These are phyloP conservation scores for Cyaniris semiargus DNA, from an alignment of 2,888 invertebrate genomes.

Conservation along the genomic window DNA sequence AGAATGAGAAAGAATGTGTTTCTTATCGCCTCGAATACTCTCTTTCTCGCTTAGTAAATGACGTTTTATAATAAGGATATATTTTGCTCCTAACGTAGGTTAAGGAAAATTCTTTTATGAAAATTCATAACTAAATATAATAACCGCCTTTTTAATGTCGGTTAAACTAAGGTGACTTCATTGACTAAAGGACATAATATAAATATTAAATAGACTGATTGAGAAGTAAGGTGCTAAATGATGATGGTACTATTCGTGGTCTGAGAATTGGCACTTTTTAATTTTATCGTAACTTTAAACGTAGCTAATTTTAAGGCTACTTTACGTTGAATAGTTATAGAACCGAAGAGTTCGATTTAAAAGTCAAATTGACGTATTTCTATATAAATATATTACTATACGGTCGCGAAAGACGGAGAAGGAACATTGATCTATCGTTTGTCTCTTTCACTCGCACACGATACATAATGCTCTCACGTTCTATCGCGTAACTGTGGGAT, in stretches of 20 bases:
- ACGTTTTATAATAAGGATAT: background rate
- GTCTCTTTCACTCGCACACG: background rate
- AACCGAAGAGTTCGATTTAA: background rate
- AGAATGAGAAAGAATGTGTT: background rate
- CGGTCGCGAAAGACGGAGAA: background rate
- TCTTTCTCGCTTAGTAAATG: background rate
- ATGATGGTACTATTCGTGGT: background rate
- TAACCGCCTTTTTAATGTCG: no score
- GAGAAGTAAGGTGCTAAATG: conserved; percentile 41
- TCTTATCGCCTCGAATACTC: background rate
- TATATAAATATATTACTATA: background rate
- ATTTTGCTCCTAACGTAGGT: background rate
- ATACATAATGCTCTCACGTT: background rate
- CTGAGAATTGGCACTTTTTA: background rate
- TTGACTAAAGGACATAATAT: background rate
- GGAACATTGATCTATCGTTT: no score
- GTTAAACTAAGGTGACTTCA: background rate
- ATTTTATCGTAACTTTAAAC: background rate
- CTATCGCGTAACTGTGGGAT: background rate
- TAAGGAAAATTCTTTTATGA: background rate
- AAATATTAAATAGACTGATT: conserved; percentile 51
- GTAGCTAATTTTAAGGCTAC: conserved; percentile 4
- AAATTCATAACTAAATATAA: no score
- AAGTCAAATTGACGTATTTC: background rate
- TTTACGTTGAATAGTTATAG: background rate